Percentiles rank a stretch among this genome's conserved stretches.
phyloP scores from a whole-genome alignment of 2,797 vertebrate species.

The Ambastaia sidthimunki region DNA sequence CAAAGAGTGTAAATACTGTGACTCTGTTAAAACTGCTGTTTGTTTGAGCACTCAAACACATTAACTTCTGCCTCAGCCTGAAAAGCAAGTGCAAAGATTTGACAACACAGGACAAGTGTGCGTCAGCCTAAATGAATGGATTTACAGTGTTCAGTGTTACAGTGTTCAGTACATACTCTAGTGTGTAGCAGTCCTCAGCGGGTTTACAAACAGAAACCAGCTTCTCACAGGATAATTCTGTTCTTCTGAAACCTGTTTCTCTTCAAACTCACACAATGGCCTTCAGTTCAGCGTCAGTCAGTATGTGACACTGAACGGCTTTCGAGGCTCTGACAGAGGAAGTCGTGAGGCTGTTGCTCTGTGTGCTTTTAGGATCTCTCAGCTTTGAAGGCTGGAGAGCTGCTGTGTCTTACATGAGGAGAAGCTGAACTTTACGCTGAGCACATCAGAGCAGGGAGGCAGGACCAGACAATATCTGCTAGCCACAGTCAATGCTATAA shows the following conservation, averaged over 20 bases:
- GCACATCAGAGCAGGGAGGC: conserved; percentile 13
- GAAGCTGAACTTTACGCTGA: conserved; percentile 44
- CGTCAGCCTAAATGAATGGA: background rate
- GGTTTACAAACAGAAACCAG: background rate
- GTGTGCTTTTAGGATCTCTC: conserved; percentile 15
- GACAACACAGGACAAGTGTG: background rate
- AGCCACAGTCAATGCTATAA: background rate
- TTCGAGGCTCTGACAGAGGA: conserved; percentile 56
- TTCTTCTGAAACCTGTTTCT: conserved; percentile 1
- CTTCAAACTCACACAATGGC: conserved; percentile 24
- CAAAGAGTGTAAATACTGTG: background rate
- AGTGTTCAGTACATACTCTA: background rate
- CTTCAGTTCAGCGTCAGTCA: conserved; percentile 61
- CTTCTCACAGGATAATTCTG: background rate
- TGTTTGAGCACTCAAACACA: background rate
- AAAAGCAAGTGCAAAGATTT: too few relatives aligned
- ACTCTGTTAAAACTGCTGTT: background rate
- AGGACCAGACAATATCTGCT: background rate
- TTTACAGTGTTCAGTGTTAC: background rate
- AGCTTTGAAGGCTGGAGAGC: conserved; percentile 41
- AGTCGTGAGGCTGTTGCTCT: conserved; percentile 39
- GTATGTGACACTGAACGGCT: conserved; percentile 58
- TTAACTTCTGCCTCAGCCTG: background rate
- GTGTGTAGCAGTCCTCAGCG: background rate
- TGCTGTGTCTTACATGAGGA: conserved; percentile 22